Evolutionary conservation across 1,140 invertebrate species (phyloP), one percentile per base, ranked within the genome.

Genomic region (Drosophila grimshawi): DNA sequence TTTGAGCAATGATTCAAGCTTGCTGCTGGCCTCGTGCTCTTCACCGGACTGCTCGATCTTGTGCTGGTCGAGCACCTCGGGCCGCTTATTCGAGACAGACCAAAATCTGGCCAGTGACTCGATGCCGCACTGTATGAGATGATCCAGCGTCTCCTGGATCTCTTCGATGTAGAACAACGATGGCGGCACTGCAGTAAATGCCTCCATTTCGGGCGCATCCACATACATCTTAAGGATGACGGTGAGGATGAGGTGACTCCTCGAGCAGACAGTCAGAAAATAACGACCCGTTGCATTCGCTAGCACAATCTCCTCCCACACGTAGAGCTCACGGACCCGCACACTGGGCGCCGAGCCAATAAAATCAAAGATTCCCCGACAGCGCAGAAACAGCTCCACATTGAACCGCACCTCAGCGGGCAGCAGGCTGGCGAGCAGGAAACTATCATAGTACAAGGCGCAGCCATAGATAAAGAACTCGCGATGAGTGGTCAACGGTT

Each of bases 391-490:
- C 4, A 94, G 94, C 89, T 96, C 94, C 3, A 97, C 94, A 86
- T 96, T 95, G 27, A 95, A 93, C 35, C 96, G 93, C 91, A 96
- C 95, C 63, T 95, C 94, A 56, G 95, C 93, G 61, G 95, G 94
- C 57, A 97, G 93, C 93, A 97, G 96, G 8, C 95, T 96, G 65
- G 95, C 95, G 33, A 97, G 81, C 46, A 97, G 92, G 90, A 96
- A 96, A 19, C 94, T 94, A 75, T 95, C 94, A 76, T 96, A 96
- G 90, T 95, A 97, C 39, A 96, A 81, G 68, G 95, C 96, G 27
- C 95, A 95, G 5, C 96, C 96, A 57, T 96, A 93, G 43, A 97
- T 95, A 10, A 95, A 96, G 80, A 96, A 96, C 11, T 97, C 92
- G 46, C 96, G 93, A 93, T 96, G 96, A 78, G 95, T 96, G 80